A percentile compares a stretch with the other conserved stretches of the same genome.
Conservation (phyloP, 2,797 vertebrate species). For the Lutra lutra region DNA sequence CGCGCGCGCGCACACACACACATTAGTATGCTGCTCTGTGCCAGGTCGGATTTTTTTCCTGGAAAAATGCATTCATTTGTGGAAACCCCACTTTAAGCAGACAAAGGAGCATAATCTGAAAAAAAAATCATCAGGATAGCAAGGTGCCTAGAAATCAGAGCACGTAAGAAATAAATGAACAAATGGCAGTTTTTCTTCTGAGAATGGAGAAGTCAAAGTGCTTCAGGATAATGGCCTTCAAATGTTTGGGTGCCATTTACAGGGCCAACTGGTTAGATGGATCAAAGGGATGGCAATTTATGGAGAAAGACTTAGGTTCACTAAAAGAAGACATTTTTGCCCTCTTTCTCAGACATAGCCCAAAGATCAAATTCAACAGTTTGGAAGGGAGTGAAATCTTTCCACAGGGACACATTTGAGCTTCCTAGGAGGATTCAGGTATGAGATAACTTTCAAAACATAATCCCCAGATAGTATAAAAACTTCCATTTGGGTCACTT, state of each 20-base stretch:
- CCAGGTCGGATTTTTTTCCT: neutral
- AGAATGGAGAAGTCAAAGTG: neutral
- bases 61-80: neutral
- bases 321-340: neutral
- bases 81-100: neutral
- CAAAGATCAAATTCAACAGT: neutral
- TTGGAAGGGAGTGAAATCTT: neutral
- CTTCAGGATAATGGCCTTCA: neutral
- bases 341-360: neutral
- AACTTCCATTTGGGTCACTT: neutral
- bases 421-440: neutral
- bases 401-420: neutral
- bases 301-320: neutral
- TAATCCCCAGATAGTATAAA: neutral
- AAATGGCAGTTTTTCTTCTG: neutral
- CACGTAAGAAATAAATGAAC: neutral
- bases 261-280: neutral
- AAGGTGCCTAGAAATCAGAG: neutral
- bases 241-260: neutral
- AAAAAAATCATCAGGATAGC: neutral
- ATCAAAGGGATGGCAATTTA: neutral
- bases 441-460: neutral
- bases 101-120: neutral
- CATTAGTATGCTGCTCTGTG: neutral
- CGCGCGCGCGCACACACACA: neutral